These are phyloP conservation scores for Mamestra brassicae DNA, from an alignment of 2,888 invertebrate species.

Conservation along the genomic window DNA sequence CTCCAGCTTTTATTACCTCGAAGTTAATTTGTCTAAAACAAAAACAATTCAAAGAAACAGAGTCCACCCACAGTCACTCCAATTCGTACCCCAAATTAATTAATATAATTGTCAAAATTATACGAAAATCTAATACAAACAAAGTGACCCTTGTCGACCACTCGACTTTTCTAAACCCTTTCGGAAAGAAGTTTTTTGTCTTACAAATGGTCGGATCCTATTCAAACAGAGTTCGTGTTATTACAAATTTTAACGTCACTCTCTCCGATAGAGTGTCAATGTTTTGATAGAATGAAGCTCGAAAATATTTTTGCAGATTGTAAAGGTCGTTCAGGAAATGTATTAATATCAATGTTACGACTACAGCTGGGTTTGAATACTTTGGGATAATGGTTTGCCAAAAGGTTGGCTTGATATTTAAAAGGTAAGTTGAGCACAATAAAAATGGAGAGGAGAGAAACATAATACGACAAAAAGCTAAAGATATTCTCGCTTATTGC, in stretches of 20 bases:
- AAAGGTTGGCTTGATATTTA: background rate
- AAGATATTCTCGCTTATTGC: background rate
- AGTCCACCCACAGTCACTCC: background rate
- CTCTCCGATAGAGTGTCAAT: slow-evolving; percentile 5
- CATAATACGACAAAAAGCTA: background rate
- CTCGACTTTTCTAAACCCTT: slow-evolving; percentile 31
- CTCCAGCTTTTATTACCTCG: background rate
- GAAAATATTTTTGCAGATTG: background rate
- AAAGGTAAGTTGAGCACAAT: background rate
- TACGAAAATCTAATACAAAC: background rate
- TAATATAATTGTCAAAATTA: slow-evolving; percentile 16
- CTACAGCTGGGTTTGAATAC: background rate
- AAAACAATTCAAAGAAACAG: background rate
- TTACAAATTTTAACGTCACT: slow-evolving; percentile 35
- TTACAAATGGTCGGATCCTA: slow-evolving; percentile 42
- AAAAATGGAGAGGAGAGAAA: background rate
- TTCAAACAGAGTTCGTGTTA: slow-evolving; percentile 56
- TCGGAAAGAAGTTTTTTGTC: slow-evolving; percentile 5
- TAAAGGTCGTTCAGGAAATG: background rate
- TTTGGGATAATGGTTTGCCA: background rate
- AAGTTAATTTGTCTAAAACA: slow-evolving; percentile 20
- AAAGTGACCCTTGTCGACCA: background rate
- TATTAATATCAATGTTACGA: background rate
- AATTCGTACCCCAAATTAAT: background rate
- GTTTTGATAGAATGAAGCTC: slow-evolving; percentile 5